A percentile compares a stretch with the other conserved stretches of the same genome.
These are phyloP conservation scores for Borostomias antarcticus DNA, from an alignment of 2,797 vertebrate species.

Conservation along the genomic window DNA sequence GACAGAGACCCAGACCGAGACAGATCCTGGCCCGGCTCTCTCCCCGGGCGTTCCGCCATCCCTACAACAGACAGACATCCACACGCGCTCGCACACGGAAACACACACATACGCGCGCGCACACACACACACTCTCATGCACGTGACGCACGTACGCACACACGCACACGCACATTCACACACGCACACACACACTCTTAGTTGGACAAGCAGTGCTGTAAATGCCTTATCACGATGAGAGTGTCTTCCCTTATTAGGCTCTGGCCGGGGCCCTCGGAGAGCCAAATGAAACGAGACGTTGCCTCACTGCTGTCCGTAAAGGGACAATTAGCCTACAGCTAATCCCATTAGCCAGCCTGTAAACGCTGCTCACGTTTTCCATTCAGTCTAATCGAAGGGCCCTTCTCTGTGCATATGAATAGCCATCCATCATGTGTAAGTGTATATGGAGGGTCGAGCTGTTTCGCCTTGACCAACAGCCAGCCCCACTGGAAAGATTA, in stretches of 20 bases:
- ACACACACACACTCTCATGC: slow-evolving; percentile 20
- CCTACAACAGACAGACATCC: slow-evolving; percentile 28
- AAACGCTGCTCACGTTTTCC: slow-evolving; percentile 72
- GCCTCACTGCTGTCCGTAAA: slow-evolving; percentile 71
- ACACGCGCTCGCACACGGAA: slow-evolving; percentile 28
- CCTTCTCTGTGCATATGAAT: slow-evolving; percentile 63
- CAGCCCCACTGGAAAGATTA: slow-evolving; percentile 67
- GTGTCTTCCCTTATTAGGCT: slow-evolving; percentile 80
- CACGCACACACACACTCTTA: slow-evolving; percentile 14
- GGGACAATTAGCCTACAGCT: slow-evolving; percentile 75
- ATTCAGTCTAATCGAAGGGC: slow-evolving; percentile 68
- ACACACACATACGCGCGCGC: slow-evolving; percentile 33
- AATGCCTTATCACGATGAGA: slow-evolving; percentile 75
- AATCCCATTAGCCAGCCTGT: slow-evolving; percentile 75
- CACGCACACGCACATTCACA: slow-evolving; percentile 14
- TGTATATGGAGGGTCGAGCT: slow-evolving; percentile 63
- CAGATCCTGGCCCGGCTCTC: slow-evolving; percentile 66
- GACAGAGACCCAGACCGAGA: slow-evolving; percentile 48
- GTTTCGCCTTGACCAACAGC: slow-evolving; percentile 56
- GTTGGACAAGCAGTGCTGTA: slow-evolving; percentile 65
- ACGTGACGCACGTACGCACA: too few species aligned
- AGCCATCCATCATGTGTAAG: slow-evolving; percentile 70
- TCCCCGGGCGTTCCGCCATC: slow-evolving; percentile 70
- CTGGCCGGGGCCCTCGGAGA: slow-evolving; percentile 56
- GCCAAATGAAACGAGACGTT: slow-evolving; percentile 74